Conservation (phyloP, 2,888 invertebrate species). For the Thera britannica region DNA sequence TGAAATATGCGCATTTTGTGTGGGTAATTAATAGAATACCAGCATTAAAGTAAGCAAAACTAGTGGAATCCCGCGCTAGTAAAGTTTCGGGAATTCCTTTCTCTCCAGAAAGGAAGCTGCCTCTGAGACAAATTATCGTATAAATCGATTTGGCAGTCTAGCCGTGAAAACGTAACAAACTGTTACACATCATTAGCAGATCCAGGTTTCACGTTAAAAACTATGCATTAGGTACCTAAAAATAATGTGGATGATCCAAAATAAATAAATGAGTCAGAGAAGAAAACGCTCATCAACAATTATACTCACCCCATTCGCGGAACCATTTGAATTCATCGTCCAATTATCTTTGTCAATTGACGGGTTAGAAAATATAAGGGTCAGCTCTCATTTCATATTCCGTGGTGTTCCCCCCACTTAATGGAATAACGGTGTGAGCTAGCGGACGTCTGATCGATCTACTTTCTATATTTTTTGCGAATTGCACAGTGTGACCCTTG, state of each 20-base stretch:
- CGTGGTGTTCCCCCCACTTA: slow-evolving; percentile 62
- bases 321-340: slow-evolving; percentile 45
- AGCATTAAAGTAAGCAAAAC: neutral
- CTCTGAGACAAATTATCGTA: no score
- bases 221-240: neutral
- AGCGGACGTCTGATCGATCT: slow-evolving; percentile 69
- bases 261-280: slow-evolving; percentile 4
- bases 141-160: no score
- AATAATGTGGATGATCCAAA: neutral
- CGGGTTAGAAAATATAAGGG: slow-evolving; percentile 66
- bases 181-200: no score
- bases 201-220: no score
- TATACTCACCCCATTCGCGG: slow-evolving; percentile 32
- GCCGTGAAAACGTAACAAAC: no score
- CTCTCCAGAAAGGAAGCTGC: no score
- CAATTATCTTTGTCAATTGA: slow-evolving; percentile 52
- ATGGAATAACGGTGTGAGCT: slow-evolving; percentile 81
- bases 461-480: slow-evolving; percentile 70
- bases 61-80: no score
- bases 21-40: neutral
- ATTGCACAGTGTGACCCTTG: slow-evolving; percentile 75
- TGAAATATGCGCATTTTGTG: slow-evolving; percentile 19
- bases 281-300: slow-evolving; percentile 26
- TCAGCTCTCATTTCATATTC: slow-evolving; percentile 77
- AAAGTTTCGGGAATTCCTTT: no score